Percentiles rank a stretch among this genome's conserved stretches.
These are phyloP conservation scores for Rhea pennata DNA, from an alignment of 2,113 vertebrate species.

Conservation along the genomic window DNA sequence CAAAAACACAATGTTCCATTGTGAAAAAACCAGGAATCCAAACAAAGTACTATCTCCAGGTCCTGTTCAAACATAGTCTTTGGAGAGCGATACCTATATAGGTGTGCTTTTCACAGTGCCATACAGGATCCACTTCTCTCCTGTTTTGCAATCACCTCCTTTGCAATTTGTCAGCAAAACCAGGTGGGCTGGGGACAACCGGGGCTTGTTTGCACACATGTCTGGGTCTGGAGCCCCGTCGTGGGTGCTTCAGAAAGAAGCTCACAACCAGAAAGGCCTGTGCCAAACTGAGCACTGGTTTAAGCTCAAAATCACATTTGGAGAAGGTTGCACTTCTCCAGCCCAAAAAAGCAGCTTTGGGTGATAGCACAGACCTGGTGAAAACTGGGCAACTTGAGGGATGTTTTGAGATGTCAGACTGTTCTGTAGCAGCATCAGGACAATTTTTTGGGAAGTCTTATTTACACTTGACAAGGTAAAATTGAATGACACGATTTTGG, in stretches of 20 bases:
- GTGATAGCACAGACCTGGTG: accelerated
- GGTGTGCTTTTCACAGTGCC: no score
- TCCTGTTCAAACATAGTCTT: no score
- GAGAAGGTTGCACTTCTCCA: neutral
- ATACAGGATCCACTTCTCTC: neutral
- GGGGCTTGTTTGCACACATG: neutral
- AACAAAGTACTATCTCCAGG: neutral
- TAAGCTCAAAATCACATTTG: neutral
- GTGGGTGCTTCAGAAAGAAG: neutral
- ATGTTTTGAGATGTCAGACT: neutral
- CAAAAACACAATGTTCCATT: neutral
- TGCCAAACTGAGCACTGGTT: neutral
- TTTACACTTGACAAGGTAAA: accelerated
- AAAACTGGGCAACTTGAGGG: no score
- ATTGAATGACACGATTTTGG: neutral
- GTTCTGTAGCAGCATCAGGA: neutral
- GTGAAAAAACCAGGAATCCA: neutral
- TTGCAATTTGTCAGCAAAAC: neutral
- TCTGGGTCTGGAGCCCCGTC: no score
- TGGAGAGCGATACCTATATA: neutral
- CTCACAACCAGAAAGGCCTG: neutral
- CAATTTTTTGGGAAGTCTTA: neutral
- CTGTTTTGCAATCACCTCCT: neutral
- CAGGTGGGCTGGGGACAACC: neutral
- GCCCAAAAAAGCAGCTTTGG: neutral